These are phyloP conservation scores for Aulostomus chinensis DNA, from an alignment of 2,797 vertebrate genomes.

Conservation along the genomic window DNA sequence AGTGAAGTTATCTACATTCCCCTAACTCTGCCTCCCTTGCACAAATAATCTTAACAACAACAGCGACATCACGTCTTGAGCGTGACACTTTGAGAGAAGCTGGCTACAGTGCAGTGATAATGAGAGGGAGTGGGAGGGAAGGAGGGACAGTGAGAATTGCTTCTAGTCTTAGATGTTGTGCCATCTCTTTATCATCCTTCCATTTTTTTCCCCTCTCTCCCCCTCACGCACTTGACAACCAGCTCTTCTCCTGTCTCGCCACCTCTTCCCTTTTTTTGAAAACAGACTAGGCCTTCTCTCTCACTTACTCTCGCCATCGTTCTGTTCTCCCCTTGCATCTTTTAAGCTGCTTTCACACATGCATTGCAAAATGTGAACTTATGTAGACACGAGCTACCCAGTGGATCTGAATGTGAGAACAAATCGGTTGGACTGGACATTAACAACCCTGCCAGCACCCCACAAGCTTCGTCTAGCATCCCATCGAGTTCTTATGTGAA, in stretches of 20 bases:
- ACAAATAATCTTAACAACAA: slow-evolving; percentile 42
- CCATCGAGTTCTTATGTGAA: too few relatives aligned
- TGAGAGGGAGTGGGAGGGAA: slow-evolving; percentile 63
- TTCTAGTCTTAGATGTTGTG: slow-evolving; percentile 57
- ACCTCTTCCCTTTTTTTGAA: not conserved
- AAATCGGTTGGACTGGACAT: too few relatives aligned
- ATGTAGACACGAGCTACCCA: too few relatives aligned
- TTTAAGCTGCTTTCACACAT: not conserved
- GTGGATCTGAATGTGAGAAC: too few relatives aligned
- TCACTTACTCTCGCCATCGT: slow-evolving; percentile 33
- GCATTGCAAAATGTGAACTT: too few relatives aligned
- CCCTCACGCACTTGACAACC: slow-evolving; percentile 22
- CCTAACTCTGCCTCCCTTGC: slow-evolving; percentile 13
- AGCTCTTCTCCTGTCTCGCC: slow-evolving; percentile 15
- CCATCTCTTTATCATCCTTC: slow-evolving; percentile 56
- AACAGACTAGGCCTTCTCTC: slow-evolving; percentile 8
- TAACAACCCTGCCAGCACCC: too few relatives aligned
- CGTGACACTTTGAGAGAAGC: slow-evolving; percentile 47
- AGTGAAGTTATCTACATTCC: slow-evolving; percentile 10
- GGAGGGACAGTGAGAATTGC: slow-evolving; percentile 44
- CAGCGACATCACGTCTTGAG: slow-evolving; percentile 37
- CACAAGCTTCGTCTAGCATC: too few relatives aligned
- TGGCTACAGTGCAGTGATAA: slow-evolving; percentile 47
- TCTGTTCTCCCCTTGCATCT: slow-evolving; percentile 28
- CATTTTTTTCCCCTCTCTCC: slow-evolving; percentile 22